phyloP scores from a whole-genome alignment of 2,797 vertebrate species.

The Alcedo atthis region DNA sequence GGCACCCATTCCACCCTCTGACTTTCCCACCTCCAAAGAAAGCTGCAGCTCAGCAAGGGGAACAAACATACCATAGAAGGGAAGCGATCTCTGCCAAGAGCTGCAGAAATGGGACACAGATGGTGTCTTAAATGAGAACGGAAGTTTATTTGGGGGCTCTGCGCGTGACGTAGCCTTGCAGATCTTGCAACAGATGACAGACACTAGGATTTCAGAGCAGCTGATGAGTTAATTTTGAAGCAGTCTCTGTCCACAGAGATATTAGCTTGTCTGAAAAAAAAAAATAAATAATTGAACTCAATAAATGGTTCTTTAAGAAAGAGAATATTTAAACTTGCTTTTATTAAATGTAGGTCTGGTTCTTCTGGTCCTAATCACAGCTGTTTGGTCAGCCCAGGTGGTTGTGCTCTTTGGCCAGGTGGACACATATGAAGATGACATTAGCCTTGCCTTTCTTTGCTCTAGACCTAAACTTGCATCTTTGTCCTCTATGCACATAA shows the following conservation, averaged over 20 bases:
- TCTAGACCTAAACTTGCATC: neutral
- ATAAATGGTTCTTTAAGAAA: neutral
- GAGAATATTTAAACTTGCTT: neutral
- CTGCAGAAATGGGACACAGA: slow-evolving; percentile 65
- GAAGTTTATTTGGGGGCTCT: slow-evolving; percentile 66
- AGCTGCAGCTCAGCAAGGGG: neutral
- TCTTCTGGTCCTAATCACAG: neutral
- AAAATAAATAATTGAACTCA: neutral
- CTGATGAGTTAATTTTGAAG: neutral
- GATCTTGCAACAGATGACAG: slow-evolving; percentile 41
- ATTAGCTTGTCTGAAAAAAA: neutral
- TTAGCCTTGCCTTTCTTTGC: neutral
- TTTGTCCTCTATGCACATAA: neutral
- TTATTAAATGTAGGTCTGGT: neutral
- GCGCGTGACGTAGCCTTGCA: neutral
- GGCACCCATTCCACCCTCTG: neutral
- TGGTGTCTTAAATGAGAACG: slow-evolving; percentile 46
- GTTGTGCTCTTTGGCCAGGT: neutral
- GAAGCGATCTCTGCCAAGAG: neutral
- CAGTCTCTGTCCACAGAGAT: neutral
- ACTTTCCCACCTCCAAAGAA: slow-evolving; percentile 19
- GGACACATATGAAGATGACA: neutral
- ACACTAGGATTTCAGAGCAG: neutral
- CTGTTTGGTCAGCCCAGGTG: neutral
- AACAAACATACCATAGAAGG: slow-evolving; percentile 66